Evolutionary conservation across 2,113 vertebrate species (phyloP), one percentile per base, ranked within the genome.

Genomic region (Tenrec ecaudatus): DNA sequence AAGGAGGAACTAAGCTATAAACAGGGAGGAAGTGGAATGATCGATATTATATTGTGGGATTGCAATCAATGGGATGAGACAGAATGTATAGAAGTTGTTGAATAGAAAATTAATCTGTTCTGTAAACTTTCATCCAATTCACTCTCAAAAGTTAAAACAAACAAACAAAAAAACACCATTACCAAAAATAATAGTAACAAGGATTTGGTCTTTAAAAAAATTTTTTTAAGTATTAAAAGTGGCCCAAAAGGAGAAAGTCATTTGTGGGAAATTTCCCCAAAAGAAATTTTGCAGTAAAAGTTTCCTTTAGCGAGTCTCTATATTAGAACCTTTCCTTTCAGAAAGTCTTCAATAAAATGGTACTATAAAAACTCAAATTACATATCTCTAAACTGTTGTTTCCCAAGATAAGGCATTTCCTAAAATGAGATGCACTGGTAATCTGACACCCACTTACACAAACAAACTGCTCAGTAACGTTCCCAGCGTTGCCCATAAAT

Each of bases 251-350:
- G 31, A 38, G 29, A 36, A 94, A 90, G 47, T 90, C 16, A 66
- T 77, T 90, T 76, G 53, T 68, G 6, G 69, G 76, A 89, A 94
- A 2, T 53, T 53, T 78, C 81, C 81, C 53, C 27, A 36, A 76
- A 80, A 73, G 85, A n/a, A 85, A 89, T 82, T 40, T 64, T 88
- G 76, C 57, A 89, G 79, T 86, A 85, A 64, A 33, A 84, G 79
- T 95, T 94, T 89, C 68, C 88, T 91, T 81, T 16, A 84, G 0
- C 77, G 38, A 82, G 10, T 91, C 22, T 92, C 57, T 91, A 22
- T 68, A 33, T 84, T 95, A 91, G 68, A 94, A 71, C 66, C 83
- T 79, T 94, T 90, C 76, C 68, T 22, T 90, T 92, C 60, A 87
- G 58, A 90, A 89, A 86, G 80, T 89, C 47, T 53, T 53, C 14